Evolutionary conservation across 2,797 vertebrate species (phyloP).

Genomic region (Coendou prehensilis): DNA sequence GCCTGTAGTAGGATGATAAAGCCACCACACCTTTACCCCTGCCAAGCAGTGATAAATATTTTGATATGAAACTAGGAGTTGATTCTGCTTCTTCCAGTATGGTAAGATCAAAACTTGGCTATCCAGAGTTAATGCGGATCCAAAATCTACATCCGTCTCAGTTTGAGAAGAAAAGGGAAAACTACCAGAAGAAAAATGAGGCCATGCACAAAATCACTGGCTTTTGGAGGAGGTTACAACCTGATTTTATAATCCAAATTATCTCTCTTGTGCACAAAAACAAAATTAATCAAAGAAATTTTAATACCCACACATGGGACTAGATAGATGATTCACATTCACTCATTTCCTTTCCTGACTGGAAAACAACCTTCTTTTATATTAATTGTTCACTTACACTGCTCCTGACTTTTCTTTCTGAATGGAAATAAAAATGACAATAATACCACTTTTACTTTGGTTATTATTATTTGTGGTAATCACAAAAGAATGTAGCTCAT

Average conservation of each 20-base stretch:
- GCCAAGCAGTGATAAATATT: background rate
- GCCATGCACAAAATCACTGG: background rate
- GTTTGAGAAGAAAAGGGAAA: conserved; percentile 15
- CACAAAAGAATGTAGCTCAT: background rate
- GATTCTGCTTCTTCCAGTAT: background rate
- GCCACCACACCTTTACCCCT: background rate
- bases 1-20: conserved; percentile 53
- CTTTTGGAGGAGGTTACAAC: background rate
- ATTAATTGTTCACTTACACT: background rate
- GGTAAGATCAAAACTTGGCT: background rate
- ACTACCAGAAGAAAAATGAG: background rate
- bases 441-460: background rate
- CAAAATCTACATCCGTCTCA: conserved; percentile 59
- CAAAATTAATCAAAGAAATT: background rate
- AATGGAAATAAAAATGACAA: background rate
- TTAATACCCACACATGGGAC: background rate
- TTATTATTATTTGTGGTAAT: background rate
- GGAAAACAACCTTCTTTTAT: background rate
- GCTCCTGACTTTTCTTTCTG: background rate
- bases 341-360: background rate
- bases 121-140: background rate
- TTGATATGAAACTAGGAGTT: background rate
- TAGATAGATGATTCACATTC: background rate
- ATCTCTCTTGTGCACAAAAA: background rate
- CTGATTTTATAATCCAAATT: background rate